These are phyloP conservation scores for Unio delphinus DNA, from an alignment of 2,888 invertebrate species.

Conservation along the genomic window DNA sequence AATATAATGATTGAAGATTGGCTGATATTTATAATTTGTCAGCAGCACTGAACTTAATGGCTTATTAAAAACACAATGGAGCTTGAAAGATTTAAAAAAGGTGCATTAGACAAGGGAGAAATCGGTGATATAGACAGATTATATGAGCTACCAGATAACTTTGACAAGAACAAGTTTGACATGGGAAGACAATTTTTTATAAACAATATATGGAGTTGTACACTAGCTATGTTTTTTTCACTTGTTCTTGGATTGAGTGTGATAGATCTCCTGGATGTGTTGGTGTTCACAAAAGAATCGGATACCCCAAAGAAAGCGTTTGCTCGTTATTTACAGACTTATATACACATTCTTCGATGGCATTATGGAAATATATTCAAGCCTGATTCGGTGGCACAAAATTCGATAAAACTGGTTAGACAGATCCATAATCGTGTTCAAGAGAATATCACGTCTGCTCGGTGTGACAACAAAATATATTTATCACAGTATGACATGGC, in stretches of 20 bases:
- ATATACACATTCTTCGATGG: slow-evolving; percentile 85
- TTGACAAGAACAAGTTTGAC: slow-evolving; percentile 72
- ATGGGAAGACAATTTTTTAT: slow-evolving; percentile 81
- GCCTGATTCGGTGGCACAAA: slow-evolving; percentile 73
- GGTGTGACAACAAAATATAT: slow-evolving; percentile 67
- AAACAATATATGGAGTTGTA: slow-evolving; percentile 80
- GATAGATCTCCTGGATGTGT: slow-evolving; percentile 81
- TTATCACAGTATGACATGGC: slow-evolving; percentile 89
- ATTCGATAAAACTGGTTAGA: slow-evolving; percentile 72
- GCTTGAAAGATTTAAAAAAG: slow-evolving; percentile 4
- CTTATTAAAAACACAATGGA: no score
- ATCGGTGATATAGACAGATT: slow-evolving; percentile 13
- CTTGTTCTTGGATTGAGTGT: slow-evolving; percentile 83
- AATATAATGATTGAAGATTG: no score
- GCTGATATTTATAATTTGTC: no score
- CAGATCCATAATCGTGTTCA: slow-evolving; percentile 75
- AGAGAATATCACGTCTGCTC: slow-evolving; percentile 56
- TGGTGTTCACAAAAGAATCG: slow-evolving; percentile 82
- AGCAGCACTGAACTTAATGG: no score
- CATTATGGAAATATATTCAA: slow-evolving; percentile 80
- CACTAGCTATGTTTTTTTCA: slow-evolving; percentile 83
- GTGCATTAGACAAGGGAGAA: neutral
- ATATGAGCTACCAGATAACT: slow-evolving; percentile 68
- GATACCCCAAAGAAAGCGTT: slow-evolving; percentile 79
- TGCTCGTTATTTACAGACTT: slow-evolving; percentile 84